Base-by-base conservation (phyloP, 1,140 invertebrate species). In the Andricus grossulariae region DNA sequence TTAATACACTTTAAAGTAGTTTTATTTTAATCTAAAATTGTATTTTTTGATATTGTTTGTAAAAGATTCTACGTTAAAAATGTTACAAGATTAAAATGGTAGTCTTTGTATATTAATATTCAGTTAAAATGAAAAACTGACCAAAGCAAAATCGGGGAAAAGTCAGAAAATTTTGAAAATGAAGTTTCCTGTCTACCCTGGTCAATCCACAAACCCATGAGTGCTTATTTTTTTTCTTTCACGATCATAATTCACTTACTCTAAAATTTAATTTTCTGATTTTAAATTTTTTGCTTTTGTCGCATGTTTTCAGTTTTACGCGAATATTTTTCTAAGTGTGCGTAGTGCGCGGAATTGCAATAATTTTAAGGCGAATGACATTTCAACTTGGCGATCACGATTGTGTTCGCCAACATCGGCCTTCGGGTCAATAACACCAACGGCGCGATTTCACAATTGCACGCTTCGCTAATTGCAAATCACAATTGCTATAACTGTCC, bases 401-500 rank as follows among this genome's bases (percentile, higher is more conserved):
- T 39, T 66, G 5, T 66, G 16, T 66, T 50, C 45, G 50, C 21
- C 71, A 52, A 50, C 19, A 71, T 73, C 75, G 82, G 85, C 83
- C 86, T 84, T 83, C 84, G 83, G 89, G 89, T 90, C 87, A 89
- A 89, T 88, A 88, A 88, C 89, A 90, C 84, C 84, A 83, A 73
- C 80, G 79, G 78, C 84, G 80, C 84, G 87, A 88, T 90, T 90
- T 90, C 88, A 88, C 87, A 89, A 89, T 88, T 88, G 84, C 87
- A 88, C 85, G 87, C 80, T 86, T 87, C 84, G 87, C 87, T 88
- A 88, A 89, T 89, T 88, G 85, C 87, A 83, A 88, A 87, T 88
- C 84, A 82, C 85, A 84, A 87, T 87, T 87, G 83, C 80, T 70
- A 32, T 32, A 74, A 77, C 77, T 80, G 74, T 70, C 80, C 75